Evolutionary conservation across 2,888 invertebrate genomes (phyloP).

Genomic region (Trissolcus japonicus): DNA sequence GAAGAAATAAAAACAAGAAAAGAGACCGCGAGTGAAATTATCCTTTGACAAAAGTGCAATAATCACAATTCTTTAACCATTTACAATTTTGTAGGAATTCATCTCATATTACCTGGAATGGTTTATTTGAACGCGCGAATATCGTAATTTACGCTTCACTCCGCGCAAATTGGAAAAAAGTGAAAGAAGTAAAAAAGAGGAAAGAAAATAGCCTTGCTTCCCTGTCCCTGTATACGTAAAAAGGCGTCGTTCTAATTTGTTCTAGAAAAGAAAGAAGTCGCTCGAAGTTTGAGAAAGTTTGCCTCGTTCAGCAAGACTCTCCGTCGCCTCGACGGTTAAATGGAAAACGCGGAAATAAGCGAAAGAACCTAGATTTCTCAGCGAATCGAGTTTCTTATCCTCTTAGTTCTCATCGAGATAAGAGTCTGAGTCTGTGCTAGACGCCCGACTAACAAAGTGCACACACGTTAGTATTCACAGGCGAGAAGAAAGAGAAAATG

Average conservation of each 20-base stretch:
- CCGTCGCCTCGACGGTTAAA: slow-evolving; percentile 55
- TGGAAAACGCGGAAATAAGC: slow-evolving; percentile 61
- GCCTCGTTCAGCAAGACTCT: slow-evolving; percentile 55
- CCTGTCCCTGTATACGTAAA: slow-evolving; percentile 53
- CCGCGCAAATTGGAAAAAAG: slow-evolving; percentile 54
- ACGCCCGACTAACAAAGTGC: slow-evolving; percentile 55
- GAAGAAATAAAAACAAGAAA: neutral
- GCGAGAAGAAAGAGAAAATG: slow-evolving; percentile 47
- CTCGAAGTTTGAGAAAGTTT: slow-evolving; percentile 55
- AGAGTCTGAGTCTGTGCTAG: slow-evolving; percentile 47
- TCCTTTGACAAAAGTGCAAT: slow-evolving; percentile 21
- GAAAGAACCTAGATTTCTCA: slow-evolving; percentile 58
- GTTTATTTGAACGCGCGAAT: slow-evolving; percentile 13
- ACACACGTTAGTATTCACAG: slow-evolving; percentile 55
- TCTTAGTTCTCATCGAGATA: slow-evolving; percentile 62
- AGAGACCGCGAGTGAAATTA: slow-evolving; percentile 25
- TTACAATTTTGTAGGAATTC: slow-evolving; percentile 14
- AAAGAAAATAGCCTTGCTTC: slow-evolving; percentile 55
- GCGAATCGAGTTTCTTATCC: slow-evolving; percentile 68
- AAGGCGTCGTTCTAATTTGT: slow-evolving; percentile 60
- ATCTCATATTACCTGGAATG: slow-evolving; percentile 11
- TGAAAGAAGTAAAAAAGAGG: slow-evolving; percentile 26
- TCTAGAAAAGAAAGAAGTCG: slow-evolving; percentile 57
- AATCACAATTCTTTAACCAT: slow-evolving; percentile 30
- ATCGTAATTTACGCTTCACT: slow-evolving; percentile 49